Evolutionary conservation across 2,797 vertebrate genomes (phyloP).

Genomic region (Cyclopterus lumpus): DNA sequence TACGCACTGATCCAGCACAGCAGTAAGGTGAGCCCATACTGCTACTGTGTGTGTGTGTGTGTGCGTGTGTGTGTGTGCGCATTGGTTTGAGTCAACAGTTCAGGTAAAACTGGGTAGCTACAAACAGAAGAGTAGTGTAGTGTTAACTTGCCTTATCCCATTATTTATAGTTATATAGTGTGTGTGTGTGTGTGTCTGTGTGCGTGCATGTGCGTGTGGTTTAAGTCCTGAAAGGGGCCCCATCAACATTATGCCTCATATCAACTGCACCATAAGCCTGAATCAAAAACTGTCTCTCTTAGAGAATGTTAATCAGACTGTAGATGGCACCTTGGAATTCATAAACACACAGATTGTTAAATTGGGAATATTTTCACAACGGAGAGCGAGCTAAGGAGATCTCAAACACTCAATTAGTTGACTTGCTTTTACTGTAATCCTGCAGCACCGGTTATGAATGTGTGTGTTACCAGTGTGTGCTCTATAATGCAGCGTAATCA

Average conservation of each 20-base stretch:
- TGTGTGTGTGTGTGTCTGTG: not conserved
- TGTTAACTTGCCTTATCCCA: conserved; percentile 3
- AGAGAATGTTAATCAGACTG: not conserved
- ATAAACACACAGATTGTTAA: not conserved
- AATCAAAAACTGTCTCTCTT: not conserved
- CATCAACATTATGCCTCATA: not conserved
- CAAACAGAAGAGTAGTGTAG: not conserved
- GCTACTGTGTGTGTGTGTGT: not conserved
- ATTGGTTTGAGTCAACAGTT: not conserved
- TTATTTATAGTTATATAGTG: not conserved
- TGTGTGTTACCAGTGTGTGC: not conserved
- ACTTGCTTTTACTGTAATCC: conserved; percentile 10
- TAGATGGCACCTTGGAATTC: rapidly evolving
- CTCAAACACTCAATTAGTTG: conserved; percentile 1
- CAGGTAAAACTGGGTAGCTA: not conserved
- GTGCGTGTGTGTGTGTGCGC: not conserved
- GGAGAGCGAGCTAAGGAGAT: not conserved
- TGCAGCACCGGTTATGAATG: not conserved
- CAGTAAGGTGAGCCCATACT: conserved; percentile 57
- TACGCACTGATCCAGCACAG: conserved; percentile 53
- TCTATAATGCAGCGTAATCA: conserved; percentile 2
- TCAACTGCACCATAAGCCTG: not conserved
- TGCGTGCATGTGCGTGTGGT: not conserved
- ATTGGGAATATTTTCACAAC: not conserved
- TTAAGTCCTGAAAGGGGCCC: conserved; percentile 7